Evolutionary conservation across 2,888 invertebrate genomes (phyloP).

Genomic region (Atethmia centrago): DNA sequence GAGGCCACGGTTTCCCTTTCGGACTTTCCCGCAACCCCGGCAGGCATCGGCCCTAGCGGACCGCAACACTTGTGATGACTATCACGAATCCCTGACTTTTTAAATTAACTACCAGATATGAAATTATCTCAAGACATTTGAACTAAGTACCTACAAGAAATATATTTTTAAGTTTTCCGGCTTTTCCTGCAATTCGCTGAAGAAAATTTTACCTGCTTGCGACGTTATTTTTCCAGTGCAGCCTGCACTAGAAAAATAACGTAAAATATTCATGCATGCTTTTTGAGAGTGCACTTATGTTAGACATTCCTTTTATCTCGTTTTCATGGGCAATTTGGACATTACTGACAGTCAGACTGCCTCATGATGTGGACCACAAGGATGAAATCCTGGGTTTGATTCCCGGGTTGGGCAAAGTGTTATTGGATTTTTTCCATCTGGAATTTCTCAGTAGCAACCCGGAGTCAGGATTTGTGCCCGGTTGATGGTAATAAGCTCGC

Average conservation of each 20-base stretch:
- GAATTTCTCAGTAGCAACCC: background rate
- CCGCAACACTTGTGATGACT: too few species aligned
- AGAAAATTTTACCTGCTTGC: background rate
- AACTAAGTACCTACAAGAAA: background rate
- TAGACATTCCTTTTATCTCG: background rate
- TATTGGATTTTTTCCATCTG: background rate
- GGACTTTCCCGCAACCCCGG: too few species aligned
- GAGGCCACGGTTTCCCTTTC: too few species aligned
- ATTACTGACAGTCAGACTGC: background rate
- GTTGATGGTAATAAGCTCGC: background rate
- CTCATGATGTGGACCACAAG: background rate
- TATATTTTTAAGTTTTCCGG: background rate
- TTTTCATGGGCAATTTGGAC: background rate
- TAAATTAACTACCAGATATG: constrained; percentile 12
- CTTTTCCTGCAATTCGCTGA: background rate
- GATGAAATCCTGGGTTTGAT: background rate
- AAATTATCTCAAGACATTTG: constrained; percentile 12
- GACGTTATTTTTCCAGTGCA: background rate
- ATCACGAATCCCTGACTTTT: background rate
- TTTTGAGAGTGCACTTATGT: background rate
- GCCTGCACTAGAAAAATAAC: too few species aligned
- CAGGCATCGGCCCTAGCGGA: too few species aligned
- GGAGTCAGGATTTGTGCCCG: background rate
- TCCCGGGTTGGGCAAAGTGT: background rate
- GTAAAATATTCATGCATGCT: background rate